phyloP scores from a whole-genome alignment of 2,797 vertebrate species.

The Scomberomorus guttatus region DNA sequence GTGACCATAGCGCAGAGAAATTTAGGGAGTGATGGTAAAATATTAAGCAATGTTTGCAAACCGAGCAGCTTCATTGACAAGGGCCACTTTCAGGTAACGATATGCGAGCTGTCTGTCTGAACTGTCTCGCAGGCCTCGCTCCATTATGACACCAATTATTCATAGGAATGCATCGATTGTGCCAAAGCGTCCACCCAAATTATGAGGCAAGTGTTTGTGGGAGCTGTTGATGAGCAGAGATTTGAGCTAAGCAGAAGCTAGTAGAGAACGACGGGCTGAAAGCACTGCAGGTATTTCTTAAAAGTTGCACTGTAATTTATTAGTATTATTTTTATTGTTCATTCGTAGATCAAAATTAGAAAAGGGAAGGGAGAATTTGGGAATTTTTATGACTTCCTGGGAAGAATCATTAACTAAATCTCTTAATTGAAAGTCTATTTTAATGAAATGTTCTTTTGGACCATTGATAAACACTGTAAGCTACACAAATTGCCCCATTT shows the following conservation, averaged over 20 bases:
- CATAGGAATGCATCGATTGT: constrained; percentile 66
- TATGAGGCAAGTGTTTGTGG: constrained; percentile 51
- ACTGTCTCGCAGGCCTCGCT: constrained; percentile 6
- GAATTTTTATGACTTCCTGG: constrained; percentile 59
- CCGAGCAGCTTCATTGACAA: neutral
- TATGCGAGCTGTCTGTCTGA: constrained; percentile 7
- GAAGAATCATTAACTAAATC: constrained; percentile 46
- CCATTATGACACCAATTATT: constrained; percentile 44
- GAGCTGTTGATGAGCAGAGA: constrained; percentile 39
- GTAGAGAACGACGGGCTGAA: constrained; percentile 37
- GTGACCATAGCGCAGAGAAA: neutral
- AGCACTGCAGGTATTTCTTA: constrained; percentile 66
- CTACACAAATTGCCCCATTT: constrained; percentile 43
- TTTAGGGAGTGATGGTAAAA: neutral
- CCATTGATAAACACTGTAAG: constrained; percentile 48
- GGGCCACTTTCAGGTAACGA: neutral
- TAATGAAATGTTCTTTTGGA: constrained; percentile 51
- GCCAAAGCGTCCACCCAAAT: constrained; percentile 75
- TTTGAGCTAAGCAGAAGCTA: neutral
- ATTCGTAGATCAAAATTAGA: constrained; percentile 53
- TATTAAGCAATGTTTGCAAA: neutral
- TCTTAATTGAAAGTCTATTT: constrained; percentile 53
- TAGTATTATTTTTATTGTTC: constrained; percentile 73
- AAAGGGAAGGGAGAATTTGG: constrained; percentile 46
- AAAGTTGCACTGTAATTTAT: constrained; percentile 86